phyloP scores from a whole-genome alignment of 2,888 invertebrate genomes.

The Acleris literana region DNA sequence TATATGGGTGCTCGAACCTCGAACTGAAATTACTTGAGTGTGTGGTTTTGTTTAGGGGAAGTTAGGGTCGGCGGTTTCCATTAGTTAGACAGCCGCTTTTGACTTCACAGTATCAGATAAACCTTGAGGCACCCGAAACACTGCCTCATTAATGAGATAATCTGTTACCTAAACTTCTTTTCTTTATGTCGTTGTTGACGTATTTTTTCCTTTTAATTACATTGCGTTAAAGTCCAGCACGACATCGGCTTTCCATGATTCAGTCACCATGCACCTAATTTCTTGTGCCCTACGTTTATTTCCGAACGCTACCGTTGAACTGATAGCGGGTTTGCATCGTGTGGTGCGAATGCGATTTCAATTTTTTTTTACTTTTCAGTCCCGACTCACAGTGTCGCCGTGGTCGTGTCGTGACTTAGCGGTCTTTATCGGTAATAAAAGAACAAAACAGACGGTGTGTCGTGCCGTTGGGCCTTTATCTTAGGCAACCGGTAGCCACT shows the following conservation, averaged over 20 bases:
- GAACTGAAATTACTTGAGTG: slow-evolving; percentile 45
- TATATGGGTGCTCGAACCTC: slow-evolving; percentile 43
- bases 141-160: slow-evolving; percentile 58
- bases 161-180: slow-evolving; percentile 47
- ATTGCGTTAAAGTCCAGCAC: slow-evolving; percentile 48
- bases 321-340: slow-evolving; percentile 66
- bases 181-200: slow-evolving; percentile 42
- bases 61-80: slow-evolving; percentile 49
- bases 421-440: slow-evolving; percentile 52
- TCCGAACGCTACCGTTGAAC: slow-evolving; percentile 67
- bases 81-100: slow-evolving; percentile 45
- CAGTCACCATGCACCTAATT: slow-evolving; percentile 55
- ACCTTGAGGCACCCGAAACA: slow-evolving; percentile 53
- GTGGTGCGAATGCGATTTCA: slow-evolving; percentile 61
- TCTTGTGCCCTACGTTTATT: slow-evolving; percentile 58
- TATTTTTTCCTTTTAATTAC: slow-evolving; percentile 45
- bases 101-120: slow-evolving; percentile 53
- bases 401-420: slow-evolving; percentile 62
- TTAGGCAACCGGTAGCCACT: slow-evolving; percentile 63
- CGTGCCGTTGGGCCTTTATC: slow-evolving; percentile 55
- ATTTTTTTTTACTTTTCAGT: slow-evolving; percentile 44
- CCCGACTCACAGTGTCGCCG: slow-evolving; percentile 42
- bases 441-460: slow-evolving; percentile 49
- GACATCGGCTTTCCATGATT: slow-evolving; percentile 56
- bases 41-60: slow-evolving; percentile 51